A percentile compares a stretch with the other conserved stretches of the same genome.
Conservation (phyloP, 1,140 invertebrate genomes). For the Pantala flavescens region DNA sequence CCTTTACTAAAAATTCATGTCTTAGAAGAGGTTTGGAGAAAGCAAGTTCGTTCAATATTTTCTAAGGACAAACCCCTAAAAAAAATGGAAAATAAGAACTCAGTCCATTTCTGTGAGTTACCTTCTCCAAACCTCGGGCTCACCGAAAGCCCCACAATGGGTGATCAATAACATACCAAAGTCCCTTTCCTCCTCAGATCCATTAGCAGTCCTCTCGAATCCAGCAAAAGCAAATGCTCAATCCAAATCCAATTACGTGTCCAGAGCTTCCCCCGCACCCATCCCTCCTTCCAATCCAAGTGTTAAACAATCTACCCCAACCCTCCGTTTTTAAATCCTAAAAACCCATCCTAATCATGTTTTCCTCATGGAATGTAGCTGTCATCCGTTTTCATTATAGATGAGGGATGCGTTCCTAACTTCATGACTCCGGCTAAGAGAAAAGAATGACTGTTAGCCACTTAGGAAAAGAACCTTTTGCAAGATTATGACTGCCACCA, state of each 20-base stretch:
- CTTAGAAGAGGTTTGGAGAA: neutral
- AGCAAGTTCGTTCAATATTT: neutral
- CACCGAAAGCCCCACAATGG: neutral
- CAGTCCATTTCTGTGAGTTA: neutral
- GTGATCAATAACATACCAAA: neutral
- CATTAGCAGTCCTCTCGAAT: too few relatives aligned
- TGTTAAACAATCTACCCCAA: too few relatives aligned
- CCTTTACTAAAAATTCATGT: neutral
- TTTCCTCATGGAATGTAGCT: neutral
- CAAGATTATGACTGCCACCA: neutral
- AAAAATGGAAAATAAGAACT: neutral
- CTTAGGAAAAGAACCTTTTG: neutral
- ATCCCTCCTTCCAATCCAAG: too few relatives aligned
- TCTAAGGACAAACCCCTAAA: neutral
- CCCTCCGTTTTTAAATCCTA: neutral
- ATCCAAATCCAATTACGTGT: too few relatives aligned
- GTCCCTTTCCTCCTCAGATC: neutral
- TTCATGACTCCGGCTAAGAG: slow-evolving; percentile 7
- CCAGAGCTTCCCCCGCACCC: too few relatives aligned
- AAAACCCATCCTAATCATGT: neutral
- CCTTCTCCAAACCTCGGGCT: neutral
- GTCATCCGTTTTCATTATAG: neutral
- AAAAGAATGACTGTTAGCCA: slow-evolving; percentile 1
- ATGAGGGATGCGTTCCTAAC: neutral
- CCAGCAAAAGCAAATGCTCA: too few relatives aligned